Base-by-base conservation (phyloP, 2,113 vertebrate species). In the Oreochromis niloticus region DNA sequence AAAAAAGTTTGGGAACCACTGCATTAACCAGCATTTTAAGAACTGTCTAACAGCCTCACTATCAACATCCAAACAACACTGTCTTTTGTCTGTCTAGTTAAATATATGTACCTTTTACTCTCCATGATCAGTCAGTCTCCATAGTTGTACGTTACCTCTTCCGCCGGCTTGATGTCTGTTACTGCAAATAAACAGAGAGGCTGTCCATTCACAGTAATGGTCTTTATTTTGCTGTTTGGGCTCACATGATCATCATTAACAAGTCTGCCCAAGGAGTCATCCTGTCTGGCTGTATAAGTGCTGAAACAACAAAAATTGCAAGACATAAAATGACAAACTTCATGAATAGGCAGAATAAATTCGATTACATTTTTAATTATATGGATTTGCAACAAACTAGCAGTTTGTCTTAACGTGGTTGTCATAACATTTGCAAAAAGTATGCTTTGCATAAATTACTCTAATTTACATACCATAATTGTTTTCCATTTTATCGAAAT, bases 181-280 rank as follows among this genome's bases (percentile, higher is more conserved):
- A 30, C 24, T 59, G 56, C 56, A 30, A 30, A 59, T 59, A 59
- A 59, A 59, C 56, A 30, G 56, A 30, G 4, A 59, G 1, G 56
- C 13, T 9, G 13, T 59, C 56, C 0, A 0, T 59, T 59, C 56
- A 16, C 30, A 59, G 56, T 30, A 59, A 59, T 59, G 13, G 0
- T 59, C 24, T 59, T 30, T 30, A 1, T 30, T 57, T 30, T 57
- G 24, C 24, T 59, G 13, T 59, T 59, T 59, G 24, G 56, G 14
- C 24, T 59, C 24, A 16, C 7, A 2, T 59, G 0, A 59, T 30
- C 24, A 30, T 59, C 24, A 59, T 16, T 57, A 57, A 57, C 56
- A 57, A 59, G 56, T 30, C 56, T 59, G 24, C 24, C 24, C 13
- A 59, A 59, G 24, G 56, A 30, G 24, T 59, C 56, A 59, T 59